A percentile compares a stretch with the other conserved stretches of the same genome.
These are phyloP conservation scores for Dicrurus megarhynchus DNA, from an alignment of 2,113 vertebrate genomes.

Conservation along the genomic window DNA sequence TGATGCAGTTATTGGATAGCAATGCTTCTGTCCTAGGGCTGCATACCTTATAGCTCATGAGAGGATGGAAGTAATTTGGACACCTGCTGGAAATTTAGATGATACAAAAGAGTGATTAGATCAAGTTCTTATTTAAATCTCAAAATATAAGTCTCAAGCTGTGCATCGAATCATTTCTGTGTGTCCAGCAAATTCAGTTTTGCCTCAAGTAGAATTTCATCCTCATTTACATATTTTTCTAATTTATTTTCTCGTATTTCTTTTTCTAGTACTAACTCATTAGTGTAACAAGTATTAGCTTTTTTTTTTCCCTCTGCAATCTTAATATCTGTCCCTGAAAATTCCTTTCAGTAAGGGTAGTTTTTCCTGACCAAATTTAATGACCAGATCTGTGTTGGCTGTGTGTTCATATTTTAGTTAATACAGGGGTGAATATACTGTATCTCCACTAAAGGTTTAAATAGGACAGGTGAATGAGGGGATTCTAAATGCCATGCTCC, in stretches of 20 bases:
- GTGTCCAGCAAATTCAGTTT: constrained; percentile 6
- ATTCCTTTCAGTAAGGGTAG: neutral
- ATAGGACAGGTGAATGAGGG: neutral
- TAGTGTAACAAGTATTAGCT: neutral
- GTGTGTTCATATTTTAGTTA: neutral
- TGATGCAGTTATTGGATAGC: neutral
- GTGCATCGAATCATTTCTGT: neutral
- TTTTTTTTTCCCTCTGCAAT: neutral
- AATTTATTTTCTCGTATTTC: neutral
- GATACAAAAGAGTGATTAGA: neutral
- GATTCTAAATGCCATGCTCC: neutral
- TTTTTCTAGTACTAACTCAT: neutral
- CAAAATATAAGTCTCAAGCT: neutral
- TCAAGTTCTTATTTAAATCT: constrained; percentile 38
- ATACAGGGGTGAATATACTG: neutral
- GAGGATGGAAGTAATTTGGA: neutral
- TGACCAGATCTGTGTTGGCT: neutral
- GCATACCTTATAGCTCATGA: neutral
- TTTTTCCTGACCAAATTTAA: neutral
- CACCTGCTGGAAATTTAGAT: neutral
- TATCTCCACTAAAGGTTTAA: neutral
- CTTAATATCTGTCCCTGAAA: neutral
- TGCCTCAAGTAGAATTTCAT: neutral
- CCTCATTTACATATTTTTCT: neutral
- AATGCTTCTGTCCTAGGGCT: neutral